Conservation (phyloP, 2,113 vertebrate species). For the Cyprinus carpio region DNA sequence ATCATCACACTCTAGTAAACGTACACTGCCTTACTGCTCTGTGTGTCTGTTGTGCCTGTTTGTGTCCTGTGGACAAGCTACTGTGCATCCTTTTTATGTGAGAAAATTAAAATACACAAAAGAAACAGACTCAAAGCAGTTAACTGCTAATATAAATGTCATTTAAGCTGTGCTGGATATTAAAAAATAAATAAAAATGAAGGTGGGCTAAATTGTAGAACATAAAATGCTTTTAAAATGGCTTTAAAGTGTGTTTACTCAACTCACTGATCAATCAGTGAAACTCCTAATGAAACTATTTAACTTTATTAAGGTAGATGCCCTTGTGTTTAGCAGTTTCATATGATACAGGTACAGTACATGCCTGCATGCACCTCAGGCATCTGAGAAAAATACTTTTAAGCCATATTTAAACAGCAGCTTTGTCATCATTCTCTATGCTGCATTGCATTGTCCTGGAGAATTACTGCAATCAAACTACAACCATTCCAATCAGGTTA, state of each 20-base stretch:
- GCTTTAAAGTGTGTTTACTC: neutral
- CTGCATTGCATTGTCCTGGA: neutral
- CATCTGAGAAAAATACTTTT: neutral
- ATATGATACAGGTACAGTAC: neutral
- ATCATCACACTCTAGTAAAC: constrained; percentile 53
- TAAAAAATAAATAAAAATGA: neutral
- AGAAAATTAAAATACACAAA: too few species aligned
- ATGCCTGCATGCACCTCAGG: neutral
- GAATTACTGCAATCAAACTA: neutral
- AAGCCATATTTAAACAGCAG: neutral
- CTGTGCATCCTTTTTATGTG: neutral
- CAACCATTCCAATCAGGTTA: neutral
- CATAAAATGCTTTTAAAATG: too few species aligned
- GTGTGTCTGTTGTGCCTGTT: constrained; percentile 42
- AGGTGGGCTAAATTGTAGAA: too few species aligned
- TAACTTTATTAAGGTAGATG: neutral
- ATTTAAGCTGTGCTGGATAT: too few species aligned
- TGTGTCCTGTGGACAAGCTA: constrained; percentile 37
- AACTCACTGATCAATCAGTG: neutral
- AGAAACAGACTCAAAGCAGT: too few species aligned
- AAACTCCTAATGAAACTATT: neutral
- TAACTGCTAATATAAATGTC: too few species aligned
- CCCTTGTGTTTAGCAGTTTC: neutral
- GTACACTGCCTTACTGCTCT: constrained; percentile 31
- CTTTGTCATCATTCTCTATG: neutral